phyloP scores from a whole-genome alignment of 2,888 invertebrate species.

The Lasioglossum zephyrum region DNA sequence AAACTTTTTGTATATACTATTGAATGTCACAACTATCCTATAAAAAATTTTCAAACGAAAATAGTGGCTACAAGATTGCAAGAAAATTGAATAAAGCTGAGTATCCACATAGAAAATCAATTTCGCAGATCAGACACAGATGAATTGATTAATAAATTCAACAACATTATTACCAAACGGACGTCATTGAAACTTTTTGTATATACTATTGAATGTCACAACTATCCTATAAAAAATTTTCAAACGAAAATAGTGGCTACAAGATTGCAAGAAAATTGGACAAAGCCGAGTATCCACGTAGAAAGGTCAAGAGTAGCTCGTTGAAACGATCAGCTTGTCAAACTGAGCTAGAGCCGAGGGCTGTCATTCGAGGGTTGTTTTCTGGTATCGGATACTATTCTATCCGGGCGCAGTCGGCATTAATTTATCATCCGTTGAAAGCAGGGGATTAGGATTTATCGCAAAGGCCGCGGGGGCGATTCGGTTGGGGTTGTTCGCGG shows the following conservation, averaged over 20 bases:
- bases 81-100: background rate
- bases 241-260: background rate
- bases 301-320: background rate
- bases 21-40: background rate
- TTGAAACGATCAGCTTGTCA: background rate
- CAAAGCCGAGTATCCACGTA: background rate
- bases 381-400: background rate
- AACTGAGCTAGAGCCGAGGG: background rate
- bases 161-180: background rate
- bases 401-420: background rate
- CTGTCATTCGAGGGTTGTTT: background rate
- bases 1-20: background rate
- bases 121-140: background rate
- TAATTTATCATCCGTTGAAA: conserved; percentile 5
- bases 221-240: background rate
- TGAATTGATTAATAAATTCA: background rate
- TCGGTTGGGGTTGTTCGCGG: conserved; percentile 21
- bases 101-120: background rate
- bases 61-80: too few relatives aligned
- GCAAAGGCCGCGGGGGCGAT: background rate
- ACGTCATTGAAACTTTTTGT: background rate
- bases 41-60: background rate
- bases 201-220: background rate
- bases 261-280: background rate
- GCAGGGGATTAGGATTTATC: conserved; percentile 2